phyloP scores from a whole-genome alignment of 1,140 invertebrate genomes.

The Pseudoatta argentina region DNA sequence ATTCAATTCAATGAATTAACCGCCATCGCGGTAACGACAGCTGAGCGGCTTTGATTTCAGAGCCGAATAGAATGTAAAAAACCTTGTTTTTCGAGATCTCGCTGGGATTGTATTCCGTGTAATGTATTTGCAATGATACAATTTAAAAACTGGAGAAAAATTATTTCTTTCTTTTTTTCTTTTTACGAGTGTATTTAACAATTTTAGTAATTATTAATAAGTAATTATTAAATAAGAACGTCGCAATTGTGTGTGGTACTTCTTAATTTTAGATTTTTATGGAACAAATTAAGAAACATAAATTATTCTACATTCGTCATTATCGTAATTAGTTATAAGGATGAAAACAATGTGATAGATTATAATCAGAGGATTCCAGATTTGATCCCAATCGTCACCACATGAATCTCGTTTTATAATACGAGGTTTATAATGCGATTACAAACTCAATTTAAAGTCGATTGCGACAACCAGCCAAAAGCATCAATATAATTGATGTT shows the following conservation, averaged over 20 bases:
- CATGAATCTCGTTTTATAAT: no score
- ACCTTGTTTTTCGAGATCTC: slow-evolving; percentile 15
- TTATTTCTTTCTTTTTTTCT: background rate
- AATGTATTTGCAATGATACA: background rate
- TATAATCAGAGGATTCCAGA: no score
- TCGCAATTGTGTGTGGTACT: background rate
- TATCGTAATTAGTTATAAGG: no score
- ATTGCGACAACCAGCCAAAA: no score
- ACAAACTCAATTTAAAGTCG: no score
- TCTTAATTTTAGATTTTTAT: background rate
- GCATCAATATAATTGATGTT: no score
- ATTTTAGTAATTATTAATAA: background rate
- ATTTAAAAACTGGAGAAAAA: background rate
- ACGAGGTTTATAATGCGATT: no score
- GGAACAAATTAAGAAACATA: background rate
- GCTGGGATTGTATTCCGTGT: background rate
- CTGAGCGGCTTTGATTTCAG: slow-evolving; percentile 27
- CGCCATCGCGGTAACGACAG: slow-evolving; percentile 16
- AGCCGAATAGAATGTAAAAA: background rate
- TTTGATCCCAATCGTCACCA: no score
- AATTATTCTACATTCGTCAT: no score
- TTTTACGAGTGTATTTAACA: background rate
- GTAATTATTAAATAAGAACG: background rate
- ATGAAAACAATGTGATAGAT: no score
- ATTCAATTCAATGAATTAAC: slow-evolving; percentile 55